Evolutionary conservation across 2,113 vertebrate genomes (phyloP).

Genomic region (Nanorana parkeri): DNA sequence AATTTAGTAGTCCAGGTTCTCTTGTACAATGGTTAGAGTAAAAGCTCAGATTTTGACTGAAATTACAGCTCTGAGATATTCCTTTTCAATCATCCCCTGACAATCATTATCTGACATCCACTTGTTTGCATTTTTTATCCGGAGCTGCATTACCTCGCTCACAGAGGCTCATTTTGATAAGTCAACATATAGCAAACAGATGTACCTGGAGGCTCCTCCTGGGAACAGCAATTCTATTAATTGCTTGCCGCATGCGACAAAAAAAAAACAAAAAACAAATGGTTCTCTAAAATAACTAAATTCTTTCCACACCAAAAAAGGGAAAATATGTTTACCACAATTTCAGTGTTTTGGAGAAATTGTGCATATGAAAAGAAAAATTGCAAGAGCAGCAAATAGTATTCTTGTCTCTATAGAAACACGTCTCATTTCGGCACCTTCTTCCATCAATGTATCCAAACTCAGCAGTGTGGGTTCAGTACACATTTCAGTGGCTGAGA

Average conservation of each 20-base stretch:
- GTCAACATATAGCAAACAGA: constrained; percentile 22
- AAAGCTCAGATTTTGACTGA: background rate
- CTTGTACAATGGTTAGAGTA: too few species aligned
- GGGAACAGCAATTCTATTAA: constrained; percentile 44
- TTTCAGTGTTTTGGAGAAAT: constrained; percentile 18
- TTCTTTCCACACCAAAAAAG: constrained; percentile 14
- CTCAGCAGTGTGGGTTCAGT: background rate
- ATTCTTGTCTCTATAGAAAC: constrained; percentile 29
- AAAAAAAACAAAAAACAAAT: constrained; percentile 35
- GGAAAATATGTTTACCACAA: constrained; percentile 30
- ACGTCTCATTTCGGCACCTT: background rate
- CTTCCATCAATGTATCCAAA: constrained; percentile 1
- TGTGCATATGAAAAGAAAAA: constrained; percentile 10
- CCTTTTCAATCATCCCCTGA: background rate
- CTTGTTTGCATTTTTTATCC: background rate
- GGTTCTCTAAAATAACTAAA: constrained; percentile 12
- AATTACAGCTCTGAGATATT: background rate
- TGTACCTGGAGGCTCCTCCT: constrained; percentile 25
- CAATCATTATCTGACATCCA: background rate
- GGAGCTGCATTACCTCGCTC: background rate
- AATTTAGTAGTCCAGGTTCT: too few species aligned
- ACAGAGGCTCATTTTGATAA: background rate
- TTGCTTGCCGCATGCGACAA: constrained; percentile 25
- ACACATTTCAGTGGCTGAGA: background rate
- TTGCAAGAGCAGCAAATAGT: background rate